Percentiles rank a stretch among this genome's conserved stretches.
Evolutionary conservation across 2,888 invertebrate species (phyloP).

Genomic region (Cephus nigrinus): DNA sequence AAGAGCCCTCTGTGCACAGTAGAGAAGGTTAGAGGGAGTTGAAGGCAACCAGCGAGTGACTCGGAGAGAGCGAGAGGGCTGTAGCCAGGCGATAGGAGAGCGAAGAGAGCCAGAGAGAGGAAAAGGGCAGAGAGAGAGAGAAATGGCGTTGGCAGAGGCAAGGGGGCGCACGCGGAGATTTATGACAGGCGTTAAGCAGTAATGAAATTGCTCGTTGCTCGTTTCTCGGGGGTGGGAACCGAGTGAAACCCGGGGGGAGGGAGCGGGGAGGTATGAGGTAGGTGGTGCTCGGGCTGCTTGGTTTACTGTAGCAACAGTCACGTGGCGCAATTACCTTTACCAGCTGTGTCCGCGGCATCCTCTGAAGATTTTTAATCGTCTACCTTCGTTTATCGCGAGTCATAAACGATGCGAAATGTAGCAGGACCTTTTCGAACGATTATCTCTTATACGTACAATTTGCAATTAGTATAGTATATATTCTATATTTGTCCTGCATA

Average conservation of each 20-base stretch:
- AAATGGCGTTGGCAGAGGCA: conserved; percentile 18
- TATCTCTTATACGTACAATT: not conserved
- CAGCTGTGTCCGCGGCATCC: conserved; percentile 57
- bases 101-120: conserved; percentile 24
- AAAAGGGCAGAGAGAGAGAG: conserved; percentile 25
- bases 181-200: conserved; percentile 69
- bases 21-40: not conserved
- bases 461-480: not conserved
- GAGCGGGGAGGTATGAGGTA: not conserved
- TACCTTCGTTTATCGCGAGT: conserved; percentile 45
- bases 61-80: not conserved
- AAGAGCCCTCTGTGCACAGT: not conserved
- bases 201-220: conserved; percentile 69
- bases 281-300: conserved; percentile 29
- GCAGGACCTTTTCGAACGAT: not conserved
- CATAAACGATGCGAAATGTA: conserved; percentile 15
- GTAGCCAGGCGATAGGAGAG: not conserved
- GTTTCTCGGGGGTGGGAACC: conserved; percentile 55
- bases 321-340: conserved; percentile 63
- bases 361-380: conserved; percentile 59
- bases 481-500: not conserved
- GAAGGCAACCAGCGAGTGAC: not conserved
- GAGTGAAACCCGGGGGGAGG: conserved; percentile 37
- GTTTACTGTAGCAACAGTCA: conserved; percentile 54
- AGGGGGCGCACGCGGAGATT: conserved; percentile 63